Percentiles rank a stretch among this genome's conserved stretches.
Conservation (phyloP, 1,140 invertebrate genomes). For the Paraescarpia echinospica region DNA sequence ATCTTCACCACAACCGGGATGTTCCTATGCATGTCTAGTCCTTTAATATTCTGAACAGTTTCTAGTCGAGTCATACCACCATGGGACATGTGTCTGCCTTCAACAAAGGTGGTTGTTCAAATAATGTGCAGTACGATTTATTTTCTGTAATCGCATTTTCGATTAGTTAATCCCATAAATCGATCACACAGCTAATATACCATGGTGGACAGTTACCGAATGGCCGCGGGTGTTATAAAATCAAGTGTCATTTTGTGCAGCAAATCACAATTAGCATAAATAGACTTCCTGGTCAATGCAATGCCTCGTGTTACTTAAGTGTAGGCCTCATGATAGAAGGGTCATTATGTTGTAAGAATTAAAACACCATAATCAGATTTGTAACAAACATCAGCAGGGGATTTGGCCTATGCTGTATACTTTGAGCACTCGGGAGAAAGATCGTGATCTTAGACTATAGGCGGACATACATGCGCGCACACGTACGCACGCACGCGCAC, state of each 20-base stretch:
- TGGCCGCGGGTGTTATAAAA: neutral
- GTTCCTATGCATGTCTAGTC: no score
- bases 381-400: neutral
- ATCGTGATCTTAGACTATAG: neutral
- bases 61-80: no score
- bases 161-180: neutral
- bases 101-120: neutral
- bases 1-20: no score
- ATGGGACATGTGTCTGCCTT: neutral
- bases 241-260: neutral
- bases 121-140: neutral
- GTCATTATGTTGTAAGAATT: no score
- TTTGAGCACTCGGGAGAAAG: neutral
- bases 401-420: neutral
- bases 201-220: neutral
- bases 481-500: neutral
- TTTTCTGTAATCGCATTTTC: neutral
- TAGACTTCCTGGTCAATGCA: neutral
- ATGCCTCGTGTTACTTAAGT: neutral
- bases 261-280: neutral
- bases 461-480: neutral
- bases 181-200: neutral
- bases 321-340: neutral
- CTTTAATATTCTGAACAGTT: no score
- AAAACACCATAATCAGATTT: no score